These are phyloP conservation scores for Stenurella melanura DNA, from an alignment of 2,888 invertebrate species.

Conservation along the genomic window DNA sequence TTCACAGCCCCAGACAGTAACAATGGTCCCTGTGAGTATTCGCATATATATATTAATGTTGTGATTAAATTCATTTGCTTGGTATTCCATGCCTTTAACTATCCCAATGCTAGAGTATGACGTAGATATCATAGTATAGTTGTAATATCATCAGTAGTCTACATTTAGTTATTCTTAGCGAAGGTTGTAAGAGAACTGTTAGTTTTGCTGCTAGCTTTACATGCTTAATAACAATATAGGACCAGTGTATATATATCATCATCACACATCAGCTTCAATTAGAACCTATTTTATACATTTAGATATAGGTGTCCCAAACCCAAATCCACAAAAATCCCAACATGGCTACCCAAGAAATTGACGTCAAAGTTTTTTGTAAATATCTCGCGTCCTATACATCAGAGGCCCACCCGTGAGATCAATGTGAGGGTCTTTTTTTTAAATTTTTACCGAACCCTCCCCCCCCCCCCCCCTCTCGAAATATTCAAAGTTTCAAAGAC, in stretches of 20 bases:
- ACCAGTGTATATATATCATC: background rate
- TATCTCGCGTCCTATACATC: too few species aligned
- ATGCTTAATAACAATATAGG: background rate
- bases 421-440: too few species aligned
- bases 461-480: too few species aligned
- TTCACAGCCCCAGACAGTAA: conserved; percentile 90
- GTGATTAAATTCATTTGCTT: conserved; percentile 10
- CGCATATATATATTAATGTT: conserved; percentile 24
- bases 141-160: too few species aligned
- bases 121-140: background rate
- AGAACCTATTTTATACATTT: too few species aligned
- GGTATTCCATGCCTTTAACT: conserved; percentile 10
- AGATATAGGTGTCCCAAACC: too few species aligned
- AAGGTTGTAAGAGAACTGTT: background rate
- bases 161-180: background rate
- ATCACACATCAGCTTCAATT: background rate
- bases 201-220: background rate
- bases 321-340: too few species aligned
- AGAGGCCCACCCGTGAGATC: too few species aligned
- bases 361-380: too few species aligned
- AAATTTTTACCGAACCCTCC: too few species aligned
- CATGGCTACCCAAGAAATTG: too few species aligned
- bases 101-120: background rate
- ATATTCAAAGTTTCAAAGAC: too few species aligned
- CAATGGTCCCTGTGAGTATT: conserved; percentile 92